Evolutionary conservation across 1,140 invertebrate genomes (phyloP).

Genomic region (Zaprionus camerounensis): DNA sequence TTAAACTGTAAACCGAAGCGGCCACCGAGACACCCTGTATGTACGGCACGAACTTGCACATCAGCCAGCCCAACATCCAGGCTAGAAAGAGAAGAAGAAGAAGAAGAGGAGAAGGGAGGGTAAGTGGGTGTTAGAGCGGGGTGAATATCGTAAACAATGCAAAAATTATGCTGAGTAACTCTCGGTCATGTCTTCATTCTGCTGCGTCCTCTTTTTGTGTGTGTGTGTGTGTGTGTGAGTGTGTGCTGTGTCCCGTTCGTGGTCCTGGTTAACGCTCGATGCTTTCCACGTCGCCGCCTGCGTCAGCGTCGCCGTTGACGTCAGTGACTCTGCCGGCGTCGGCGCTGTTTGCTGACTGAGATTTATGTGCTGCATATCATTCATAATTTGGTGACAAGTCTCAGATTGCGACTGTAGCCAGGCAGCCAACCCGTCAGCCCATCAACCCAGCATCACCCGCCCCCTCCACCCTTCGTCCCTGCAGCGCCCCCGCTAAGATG

Average conservation of each 20-base stretch:
- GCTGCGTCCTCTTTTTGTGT: slow-evolving; percentile 6
- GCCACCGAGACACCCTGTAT: slow-evolving; percentile 97
- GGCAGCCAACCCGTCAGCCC: slow-evolving; percentile 12
- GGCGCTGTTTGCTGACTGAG: slow-evolving; percentile 77
- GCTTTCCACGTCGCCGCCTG: slow-evolving; percentile 29
- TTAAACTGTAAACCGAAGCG: slow-evolving; percentile 96
- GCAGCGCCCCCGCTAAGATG: not conserved
- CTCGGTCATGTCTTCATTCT: slow-evolving; percentile 57
- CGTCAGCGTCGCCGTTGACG: slow-evolving; percentile 40
- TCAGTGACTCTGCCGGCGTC: slow-evolving; percentile 51
- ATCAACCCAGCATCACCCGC: not conserved
- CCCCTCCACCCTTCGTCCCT: too few species aligned
- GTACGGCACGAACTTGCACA: slow-evolving; percentile 97
- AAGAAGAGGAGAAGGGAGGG: slow-evolving; percentile 11
- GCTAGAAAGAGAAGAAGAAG: slow-evolving; percentile 86
- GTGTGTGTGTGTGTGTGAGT: not conserved
- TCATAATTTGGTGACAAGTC: slow-evolving; percentile 83
- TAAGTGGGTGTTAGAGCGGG: slow-evolving; percentile 5
- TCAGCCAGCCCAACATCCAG: slow-evolving; percentile 95
- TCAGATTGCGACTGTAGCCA: slow-evolving; percentile 64
- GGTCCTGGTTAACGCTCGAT: slow-evolving; percentile 51
- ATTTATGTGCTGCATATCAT: slow-evolving; percentile 83
- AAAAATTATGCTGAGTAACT: slow-evolving; percentile 79
- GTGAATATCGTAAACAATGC: slow-evolving; percentile 63
- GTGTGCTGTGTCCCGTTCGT: slow-evolving; percentile 22